Conservation (phyloP, 2,888 invertebrate genomes). For the Agriotes lineatus region DNA sequence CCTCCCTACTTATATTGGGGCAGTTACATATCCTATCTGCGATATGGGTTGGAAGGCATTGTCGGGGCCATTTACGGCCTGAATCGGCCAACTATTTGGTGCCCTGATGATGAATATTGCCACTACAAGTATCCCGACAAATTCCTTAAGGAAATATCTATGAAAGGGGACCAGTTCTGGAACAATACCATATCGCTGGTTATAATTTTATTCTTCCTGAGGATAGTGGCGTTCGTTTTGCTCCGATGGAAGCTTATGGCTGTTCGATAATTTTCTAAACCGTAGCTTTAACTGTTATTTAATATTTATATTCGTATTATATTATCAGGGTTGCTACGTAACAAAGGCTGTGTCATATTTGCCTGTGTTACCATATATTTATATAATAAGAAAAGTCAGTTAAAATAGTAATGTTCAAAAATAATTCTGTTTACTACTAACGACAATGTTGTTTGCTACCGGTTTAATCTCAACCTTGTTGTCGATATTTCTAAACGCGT, state of each 20-base stretch:
- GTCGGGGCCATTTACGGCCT: slow-evolving; percentile 88
- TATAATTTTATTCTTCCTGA: slow-evolving; percentile 75
- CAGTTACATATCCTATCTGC: slow-evolving; percentile 89
- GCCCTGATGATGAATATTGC: slow-evolving; percentile 79
- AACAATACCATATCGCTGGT: slow-evolving; percentile 82
- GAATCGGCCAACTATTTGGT: slow-evolving; percentile 80
- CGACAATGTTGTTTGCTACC: too few relatives aligned
- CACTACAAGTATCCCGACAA: slow-evolving; percentile 86
- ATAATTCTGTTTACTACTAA: too few relatives aligned
- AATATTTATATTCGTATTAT: slow-evolving; percentile 19
- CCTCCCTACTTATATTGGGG: slow-evolving; percentile 92
- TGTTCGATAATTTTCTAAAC: slow-evolving; percentile 69
- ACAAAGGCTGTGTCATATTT: slow-evolving; percentile 16
- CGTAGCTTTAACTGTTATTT: slow-evolving; percentile 1
- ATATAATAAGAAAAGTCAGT: too few relatives aligned
- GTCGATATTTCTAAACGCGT: too few relatives aligned
- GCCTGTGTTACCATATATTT: too few relatives aligned
- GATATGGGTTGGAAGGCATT: slow-evolving; percentile 92
- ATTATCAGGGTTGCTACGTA: slow-evolving; percentile 1
- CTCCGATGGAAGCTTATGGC: slow-evolving; percentile 83
- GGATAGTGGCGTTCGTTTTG: slow-evolving; percentile 77
- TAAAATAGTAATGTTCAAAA: too few relatives aligned
- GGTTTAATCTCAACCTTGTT: too few relatives aligned
- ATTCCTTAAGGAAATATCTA: slow-evolving; percentile 86
- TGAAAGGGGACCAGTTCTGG: slow-evolving; percentile 85